Conservation (phyloP, 2,888 invertebrate species). For the Trimorus sp. region DNA sequence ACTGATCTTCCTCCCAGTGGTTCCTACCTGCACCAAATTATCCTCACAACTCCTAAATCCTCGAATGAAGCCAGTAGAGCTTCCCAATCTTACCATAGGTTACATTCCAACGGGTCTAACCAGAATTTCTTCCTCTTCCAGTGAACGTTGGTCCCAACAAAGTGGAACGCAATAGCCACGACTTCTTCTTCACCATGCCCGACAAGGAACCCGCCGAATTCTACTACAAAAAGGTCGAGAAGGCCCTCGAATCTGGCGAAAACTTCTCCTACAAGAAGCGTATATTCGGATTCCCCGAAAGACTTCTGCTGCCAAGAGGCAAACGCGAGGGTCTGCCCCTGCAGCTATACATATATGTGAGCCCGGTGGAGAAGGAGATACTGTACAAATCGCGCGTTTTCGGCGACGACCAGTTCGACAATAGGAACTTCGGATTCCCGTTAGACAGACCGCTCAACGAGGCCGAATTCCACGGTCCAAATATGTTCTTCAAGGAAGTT, state of each 20-base stretch:
- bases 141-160: conserved; percentile 79
- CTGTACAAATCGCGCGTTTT: conserved; percentile 76
- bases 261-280: conserved; percentile 82
- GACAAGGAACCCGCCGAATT: conserved; percentile 79
- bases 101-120: no score
- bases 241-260: conserved; percentile 81
- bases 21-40: no score
- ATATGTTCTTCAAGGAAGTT: conserved; percentile 74
- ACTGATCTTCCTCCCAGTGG: no score
- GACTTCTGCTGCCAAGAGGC: conserved; percentile 86
- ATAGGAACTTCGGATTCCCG: conserved; percentile 83
- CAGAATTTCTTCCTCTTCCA: conserved; percentile 68
- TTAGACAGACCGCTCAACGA: conserved; percentile 82
- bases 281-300: conserved; percentile 84
- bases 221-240: conserved; percentile 81
- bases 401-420: conserved; percentile 74
- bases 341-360: conserved; percentile 84
- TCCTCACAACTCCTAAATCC: no score
- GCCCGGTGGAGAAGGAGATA: conserved; percentile 79
- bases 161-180: conserved; percentile 76
- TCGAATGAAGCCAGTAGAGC: neutral
- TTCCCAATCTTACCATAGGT: no score
- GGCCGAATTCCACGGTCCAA: conserved; percentile 68
- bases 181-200: conserved; percentile 70
- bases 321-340: conserved; percentile 85